Evolutionary conservation across 2,888 invertebrate genomes (phyloP).

Genomic region (Allacma fusca): DNA sequence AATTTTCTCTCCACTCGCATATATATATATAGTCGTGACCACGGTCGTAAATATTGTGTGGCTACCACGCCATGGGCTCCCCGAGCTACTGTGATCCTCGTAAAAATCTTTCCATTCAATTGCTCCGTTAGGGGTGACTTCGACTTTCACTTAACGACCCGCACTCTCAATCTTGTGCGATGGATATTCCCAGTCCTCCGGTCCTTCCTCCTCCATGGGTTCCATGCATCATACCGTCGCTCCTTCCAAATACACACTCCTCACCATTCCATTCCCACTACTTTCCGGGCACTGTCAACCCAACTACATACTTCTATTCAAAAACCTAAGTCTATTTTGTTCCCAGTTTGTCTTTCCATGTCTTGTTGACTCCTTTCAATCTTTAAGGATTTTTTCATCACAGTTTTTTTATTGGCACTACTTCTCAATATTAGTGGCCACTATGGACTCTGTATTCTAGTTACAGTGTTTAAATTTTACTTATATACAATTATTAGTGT

Average conservation of each 20-base stretch:
- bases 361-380: slow-evolving; percentile 29
- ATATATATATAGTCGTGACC: no score
- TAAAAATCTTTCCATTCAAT: slow-evolving; percentile 35
- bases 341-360: slow-evolving; percentile 26
- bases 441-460: no score
- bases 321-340: background rate
- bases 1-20: background rate
- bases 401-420: slow-evolving; percentile 28
- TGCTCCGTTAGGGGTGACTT: slow-evolving; percentile 22
- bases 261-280: background rate
- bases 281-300: no score
- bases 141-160: slow-evolving; percentile 35
- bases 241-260: background rate
- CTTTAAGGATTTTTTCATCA: slow-evolving; percentile 33
- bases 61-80: background rate
- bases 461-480: no score
- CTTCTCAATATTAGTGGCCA: background rate
- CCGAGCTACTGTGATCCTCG: background rate
- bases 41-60: background rate
- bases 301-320: background rate
- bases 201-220: background rate
- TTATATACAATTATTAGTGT: no score
- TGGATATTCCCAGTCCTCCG: background rate
- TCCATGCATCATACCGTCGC: background rate
- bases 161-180: slow-evolving; percentile 10